Base-by-base conservation (phyloP, 64 coral and sea anemone species). In the Stylophora pistillata region DNA sequence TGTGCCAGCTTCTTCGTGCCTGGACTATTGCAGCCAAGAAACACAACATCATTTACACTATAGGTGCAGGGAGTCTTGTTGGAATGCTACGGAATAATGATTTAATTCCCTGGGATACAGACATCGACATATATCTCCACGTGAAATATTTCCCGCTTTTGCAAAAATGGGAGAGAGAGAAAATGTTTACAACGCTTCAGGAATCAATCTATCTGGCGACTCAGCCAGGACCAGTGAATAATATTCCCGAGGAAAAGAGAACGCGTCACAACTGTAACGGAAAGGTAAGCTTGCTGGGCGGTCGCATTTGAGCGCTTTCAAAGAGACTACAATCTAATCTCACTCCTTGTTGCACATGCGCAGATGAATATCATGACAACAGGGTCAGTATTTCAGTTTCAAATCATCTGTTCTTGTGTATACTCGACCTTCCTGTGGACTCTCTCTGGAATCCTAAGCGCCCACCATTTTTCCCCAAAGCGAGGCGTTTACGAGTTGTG, bases 41-140 rank as follows among this genome's bases (percentile, higher is more conserved):
- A 13, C 53, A 94, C 17, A 86, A 90, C 10, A 94, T 94, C 26
- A 41, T 71, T 28, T 94, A 90, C 34, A 56, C 79, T 52, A 63
- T 94, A 34, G 77, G 72, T 17, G 86, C 26, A 21, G 93, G 93
- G 6, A 73, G 79, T 32, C 72, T 94, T 11, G 5, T 94, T 20
- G 93, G 93, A 47, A 70, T 79, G 18, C 63, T 94, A 32, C 62
- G 93, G 25, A 94, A 86, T 9, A 86, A 71, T 13, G 93, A 94
- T 61, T 17, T 94, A 3, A 80, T 77, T 1, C 93, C 93, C 15
- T 94, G 85, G 26, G 93, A 94, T 58, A 80, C 86, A 12, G 93
- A 94, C 34, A 87, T 94, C 17, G 93, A 94, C 47, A 34, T 94
- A 15, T 26, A 78, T 0, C 6, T 94, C 13, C 74, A 89, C 10